phyloP scores from a whole-genome alignment of 1,140 invertebrate species.

The Leptopilina boulardi region DNA sequence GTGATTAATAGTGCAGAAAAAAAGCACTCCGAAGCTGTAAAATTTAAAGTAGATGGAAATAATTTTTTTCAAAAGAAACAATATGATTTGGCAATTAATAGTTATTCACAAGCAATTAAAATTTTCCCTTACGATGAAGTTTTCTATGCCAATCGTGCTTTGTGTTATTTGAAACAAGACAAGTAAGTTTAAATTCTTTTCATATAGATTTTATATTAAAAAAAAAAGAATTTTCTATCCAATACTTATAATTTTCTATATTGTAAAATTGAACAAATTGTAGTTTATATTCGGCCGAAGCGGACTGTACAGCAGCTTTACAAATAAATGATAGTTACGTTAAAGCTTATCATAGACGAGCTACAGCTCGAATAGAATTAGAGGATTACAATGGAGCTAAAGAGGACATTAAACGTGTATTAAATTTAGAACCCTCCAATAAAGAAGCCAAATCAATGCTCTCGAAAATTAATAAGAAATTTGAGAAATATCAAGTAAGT shows the following conservation, averaged over 20 bases:
- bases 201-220: not conserved
- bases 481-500: constrained; percentile 70
- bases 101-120: constrained; percentile 88
- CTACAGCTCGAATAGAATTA: constrained; percentile 81
- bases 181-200: constrained; percentile 77
- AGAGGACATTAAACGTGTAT: constrained; percentile 80
- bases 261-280: constrained; percentile 45
- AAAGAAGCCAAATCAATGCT: constrained; percentile 79
- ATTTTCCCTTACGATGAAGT: constrained; percentile 87
- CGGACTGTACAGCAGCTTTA: constrained; percentile 85
- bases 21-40: constrained; percentile 68
- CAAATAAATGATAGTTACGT: constrained; percentile 85
- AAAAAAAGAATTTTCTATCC: not conserved
- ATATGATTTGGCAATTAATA: constrained; percentile 87
- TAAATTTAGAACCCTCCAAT: constrained; percentile 85
- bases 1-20: constrained; percentile 79
- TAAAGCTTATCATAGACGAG: constrained; percentile 88
- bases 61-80: constrained; percentile 85
- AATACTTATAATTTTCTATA: constrained; percentile 36
- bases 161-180: constrained; percentile 90
- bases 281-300: constrained; percentile 85
- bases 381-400: constrained; percentile 81
- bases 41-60: constrained; percentile 84
- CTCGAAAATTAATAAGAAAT: constrained; percentile 76
- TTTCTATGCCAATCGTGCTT: constrained; percentile 91